These are phyloP conservation scores for Stomorhina lunata DNA, from an alignment of 2,888 invertebrate species.

Conservation along the genomic window DNA sequence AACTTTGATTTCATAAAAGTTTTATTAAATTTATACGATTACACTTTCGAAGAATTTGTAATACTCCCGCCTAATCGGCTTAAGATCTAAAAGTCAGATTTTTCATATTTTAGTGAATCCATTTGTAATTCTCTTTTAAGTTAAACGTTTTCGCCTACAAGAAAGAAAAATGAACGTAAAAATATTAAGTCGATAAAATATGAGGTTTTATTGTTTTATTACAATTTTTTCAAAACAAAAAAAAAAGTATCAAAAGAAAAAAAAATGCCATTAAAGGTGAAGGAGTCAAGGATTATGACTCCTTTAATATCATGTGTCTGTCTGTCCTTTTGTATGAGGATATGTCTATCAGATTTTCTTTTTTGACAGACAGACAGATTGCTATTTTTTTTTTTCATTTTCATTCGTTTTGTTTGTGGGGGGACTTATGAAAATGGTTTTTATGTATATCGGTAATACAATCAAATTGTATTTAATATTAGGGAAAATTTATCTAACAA, in stretches of 20 bases:
- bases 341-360: not conserved
- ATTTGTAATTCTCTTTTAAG: slow-evolving; percentile 14
- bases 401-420: not conserved
- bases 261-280: slow-evolving; percentile 11
- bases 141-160: not conserved
- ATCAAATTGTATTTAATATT: slow-evolving; percentile 41
- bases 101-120: not conserved
- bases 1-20: not conserved
- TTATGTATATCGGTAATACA: slow-evolving; percentile 35
- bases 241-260: not conserved
- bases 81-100: too few relatives aligned
- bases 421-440: not conserved
- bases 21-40: not conserved
- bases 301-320: not conserved
- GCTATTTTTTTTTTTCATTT: not conserved
- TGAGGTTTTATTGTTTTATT: slow-evolving; percentile 31
- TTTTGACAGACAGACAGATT: not conserved
- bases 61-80: too few relatives aligned
- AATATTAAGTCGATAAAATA: slow-evolving; percentile 42
- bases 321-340: not conserved
- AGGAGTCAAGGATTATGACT: slow-evolving; percentile 37
- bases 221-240: not conserved
- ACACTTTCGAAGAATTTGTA: too few relatives aligned
- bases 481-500: not conserved
- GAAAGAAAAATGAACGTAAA: not conserved